Base-by-base conservation (phyloP, 1,140 invertebrate species). In the Musca domestica region DNA sequence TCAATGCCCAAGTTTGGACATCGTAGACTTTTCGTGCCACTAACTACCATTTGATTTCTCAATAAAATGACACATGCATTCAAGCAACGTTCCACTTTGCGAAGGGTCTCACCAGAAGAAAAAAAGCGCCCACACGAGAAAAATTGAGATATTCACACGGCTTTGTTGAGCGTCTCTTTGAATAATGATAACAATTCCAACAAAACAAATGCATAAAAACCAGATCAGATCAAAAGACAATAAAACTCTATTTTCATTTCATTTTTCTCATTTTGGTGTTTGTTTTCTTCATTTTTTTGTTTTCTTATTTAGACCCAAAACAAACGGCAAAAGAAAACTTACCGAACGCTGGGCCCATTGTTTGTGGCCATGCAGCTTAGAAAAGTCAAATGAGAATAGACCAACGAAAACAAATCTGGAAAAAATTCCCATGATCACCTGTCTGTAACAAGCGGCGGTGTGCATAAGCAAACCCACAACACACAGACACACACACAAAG, bases 41-140 rank as follows among this genome's bases (percentile, higher is more conserved):
- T 41, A 41, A 41, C 0, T 61, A 41, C 17, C n/a, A 61, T 34
- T 61, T 61, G 56, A 61, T 61, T 61, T 61, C 56, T 61, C 30
- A 61, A 61, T 61, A 61, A 61, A 61, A 41, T 61, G 56, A 61
- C 56, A 61, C 27, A 61, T 61, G 56, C n/a, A 61, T 61, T 61
- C 56, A n/a, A n/a, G n/a, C n/a, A 61, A 34, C 17, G 34, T 41
- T 27, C 27, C 30, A 19, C 56, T 41, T 17, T 7, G 7, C 34
- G 41, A 41, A 19, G 56, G 17, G 27, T 30, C 56, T 34, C n/a
- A 61, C 34, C 4, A 41, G 12, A 30, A 48, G 15, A 48, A 19
- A 5, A 15, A 27, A 34, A 61, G 56, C 56, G 56, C 56, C 56
- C 56, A 61, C 56, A 61, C 56, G 27, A 41, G 34, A 41, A 41